Base-by-base conservation (phyloP, 2,113 vertebrate species). In the Odocoileus hemionus region DNA sequence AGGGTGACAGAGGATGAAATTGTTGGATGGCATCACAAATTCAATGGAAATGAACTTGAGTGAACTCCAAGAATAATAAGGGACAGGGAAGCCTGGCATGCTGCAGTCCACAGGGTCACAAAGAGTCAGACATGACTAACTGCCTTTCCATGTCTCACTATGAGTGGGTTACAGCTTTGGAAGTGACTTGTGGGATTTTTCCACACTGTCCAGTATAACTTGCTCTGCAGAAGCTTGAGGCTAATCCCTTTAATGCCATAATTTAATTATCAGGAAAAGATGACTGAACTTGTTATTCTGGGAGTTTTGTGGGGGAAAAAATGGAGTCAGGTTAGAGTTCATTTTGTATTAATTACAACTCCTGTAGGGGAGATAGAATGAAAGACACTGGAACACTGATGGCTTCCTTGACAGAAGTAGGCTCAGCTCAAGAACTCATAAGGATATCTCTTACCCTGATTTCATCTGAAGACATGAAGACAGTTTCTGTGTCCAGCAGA, bases 171-270 rank as follows among this genome's bases (percentile, higher is more conserved):
- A 36, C 13, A 25, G 30, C 15, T 7, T 28, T 7, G 13, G 55
- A 30, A 4, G 30, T 45, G 80, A 86, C 45, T 10, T 61, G 23
- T 15, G 23, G 52, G 17, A 4, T 30, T 12, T 19, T 3, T 14
- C 52, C 25, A 1, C 15, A 5, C 3, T 1, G n/a, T 36, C 70
- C 54, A 5, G 14, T 9, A 17, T 5, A 2, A 4, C 19, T 4
- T 2, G n/a, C 60, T 50, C 79, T 33, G 7, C 8, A 30, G 47
- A 45, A 0, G 3, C 5, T 1, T 3, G 23, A 50, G 67, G 23
- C 19, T 17, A n/a, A 28, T 12, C 57, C 52, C 5, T n/a, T 1
- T 12, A 57, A 45, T 1, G 23, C 16, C 15, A 1, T 23, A 6
- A 82, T 47, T 60, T 45, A 74, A 60, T 74, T 28, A 79, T 36